These are phyloP conservation scores for Tylochromis polylepis DNA, from an alignment of 2,113 vertebrate species.

Conservation along the genomic window DNA sequence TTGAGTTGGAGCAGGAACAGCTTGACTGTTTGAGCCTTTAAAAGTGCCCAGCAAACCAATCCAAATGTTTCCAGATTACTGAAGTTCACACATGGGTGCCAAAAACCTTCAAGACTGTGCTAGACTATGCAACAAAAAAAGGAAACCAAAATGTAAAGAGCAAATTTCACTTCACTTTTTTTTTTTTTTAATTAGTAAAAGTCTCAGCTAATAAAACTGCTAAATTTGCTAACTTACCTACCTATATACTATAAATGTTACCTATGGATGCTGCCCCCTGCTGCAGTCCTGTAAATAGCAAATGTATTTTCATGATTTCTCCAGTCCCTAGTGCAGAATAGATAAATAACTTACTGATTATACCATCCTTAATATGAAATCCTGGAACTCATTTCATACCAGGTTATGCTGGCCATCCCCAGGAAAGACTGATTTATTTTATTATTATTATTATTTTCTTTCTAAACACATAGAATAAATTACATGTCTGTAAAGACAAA, in stretches of 20 bases:
- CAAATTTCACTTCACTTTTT: not conserved
- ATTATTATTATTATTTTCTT: not conserved
- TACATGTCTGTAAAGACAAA: not conserved
- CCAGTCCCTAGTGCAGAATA: not conserved
- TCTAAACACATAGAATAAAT: not conserved
- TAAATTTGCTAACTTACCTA: not conserved
- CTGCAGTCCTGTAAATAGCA: not conserved
- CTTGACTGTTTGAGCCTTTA: not conserved
- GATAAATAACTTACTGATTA: not conserved
- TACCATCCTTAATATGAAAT: not conserved
- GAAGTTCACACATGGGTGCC: not conserved
- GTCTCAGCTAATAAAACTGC: not conserved
- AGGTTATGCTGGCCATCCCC: not conserved
- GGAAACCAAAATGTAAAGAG: not conserved
- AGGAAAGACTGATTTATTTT: not conserved
- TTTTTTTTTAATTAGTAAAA: not conserved
- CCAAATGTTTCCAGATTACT: not conserved
- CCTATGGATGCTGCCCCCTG: not conserved
- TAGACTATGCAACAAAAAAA: not conserved
- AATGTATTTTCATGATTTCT: not conserved
- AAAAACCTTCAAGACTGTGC: not conserved
- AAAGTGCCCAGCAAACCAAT: not conserved
- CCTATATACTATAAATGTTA: not conserved
- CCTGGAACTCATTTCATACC: not conserved
- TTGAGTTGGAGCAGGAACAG: not conserved